A percentile compares a stretch with the other conserved stretches of the same genome.
phyloP scores from a whole-genome alignment of 2,888 invertebrate genomes.

The Phytoseiulus persimilis region DNA sequence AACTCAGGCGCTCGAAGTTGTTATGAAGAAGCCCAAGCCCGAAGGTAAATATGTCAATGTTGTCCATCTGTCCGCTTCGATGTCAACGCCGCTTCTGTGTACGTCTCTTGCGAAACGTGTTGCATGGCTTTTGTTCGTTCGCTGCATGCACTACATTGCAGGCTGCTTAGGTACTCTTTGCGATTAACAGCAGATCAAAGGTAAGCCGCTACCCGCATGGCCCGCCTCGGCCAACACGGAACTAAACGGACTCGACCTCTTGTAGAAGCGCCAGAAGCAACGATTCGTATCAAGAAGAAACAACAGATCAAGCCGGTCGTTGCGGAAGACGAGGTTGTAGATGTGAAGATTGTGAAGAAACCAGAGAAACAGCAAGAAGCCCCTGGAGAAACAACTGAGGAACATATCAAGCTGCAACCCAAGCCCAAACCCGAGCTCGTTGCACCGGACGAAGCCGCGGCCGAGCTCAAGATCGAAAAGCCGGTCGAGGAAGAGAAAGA shows the following conservation, averaged over 20 bases:
- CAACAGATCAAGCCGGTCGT: not conserved
- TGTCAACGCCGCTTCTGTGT: not conserved
- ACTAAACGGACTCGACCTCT: not conserved
- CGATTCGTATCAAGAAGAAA: not conserved
- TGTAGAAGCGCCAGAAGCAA: not conserved
- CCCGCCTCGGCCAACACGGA: not conserved
- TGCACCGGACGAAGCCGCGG: not conserved
- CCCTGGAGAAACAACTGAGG: not conserved
- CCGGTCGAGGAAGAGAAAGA: not conserved
- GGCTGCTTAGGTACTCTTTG: not conserved
- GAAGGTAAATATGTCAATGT: conserved; percentile 30
- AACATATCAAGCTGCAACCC: conserved; percentile 30
- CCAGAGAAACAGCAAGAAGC: conserved; percentile 34
- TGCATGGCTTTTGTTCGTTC: not conserved
- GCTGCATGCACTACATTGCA: not conserved
- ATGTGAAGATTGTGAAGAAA: conserved; percentile 41
- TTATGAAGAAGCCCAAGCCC: conserved; percentile 33
- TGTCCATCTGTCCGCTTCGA: conserved; percentile 5
- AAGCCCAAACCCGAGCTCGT: not conserved
- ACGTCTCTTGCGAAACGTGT: not conserved
- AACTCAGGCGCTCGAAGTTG: conserved; percentile 26
- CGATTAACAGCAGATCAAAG: not conserved
- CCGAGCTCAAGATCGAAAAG: not conserved
- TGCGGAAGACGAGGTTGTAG: not conserved
- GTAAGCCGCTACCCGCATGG: not conserved